These are phyloP conservation scores for Lerista edwardsae DNA, from an alignment of 2,797 vertebrate genomes.

Conservation along the genomic window DNA sequence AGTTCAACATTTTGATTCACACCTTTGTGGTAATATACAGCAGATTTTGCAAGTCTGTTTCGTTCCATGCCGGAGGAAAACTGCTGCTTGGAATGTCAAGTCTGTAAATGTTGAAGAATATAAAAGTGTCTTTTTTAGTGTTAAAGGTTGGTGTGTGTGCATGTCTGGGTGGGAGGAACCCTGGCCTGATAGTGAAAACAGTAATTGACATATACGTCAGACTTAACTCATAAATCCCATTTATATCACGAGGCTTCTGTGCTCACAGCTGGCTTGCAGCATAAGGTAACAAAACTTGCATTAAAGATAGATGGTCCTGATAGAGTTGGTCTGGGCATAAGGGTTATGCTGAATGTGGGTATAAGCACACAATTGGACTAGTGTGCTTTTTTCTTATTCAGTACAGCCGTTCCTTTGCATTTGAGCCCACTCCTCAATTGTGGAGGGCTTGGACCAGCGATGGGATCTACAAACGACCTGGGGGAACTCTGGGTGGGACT, in stretches of 20 bases:
- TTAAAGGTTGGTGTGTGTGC: background rate
- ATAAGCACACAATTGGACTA: no score
- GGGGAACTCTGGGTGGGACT: no score
- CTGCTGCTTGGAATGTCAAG: constrained; percentile 9
- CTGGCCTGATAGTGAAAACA: background rate
- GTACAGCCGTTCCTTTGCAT: no score
- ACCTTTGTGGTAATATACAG: constrained; percentile 30
- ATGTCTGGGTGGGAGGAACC: background rate
- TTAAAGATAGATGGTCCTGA: background rate
- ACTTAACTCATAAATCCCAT: background rate
- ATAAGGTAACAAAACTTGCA: background rate
- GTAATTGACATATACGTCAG: background rate
- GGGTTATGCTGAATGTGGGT: no score
- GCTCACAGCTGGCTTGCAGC: background rate
- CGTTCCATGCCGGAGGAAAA: background rate
- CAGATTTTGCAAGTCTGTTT: constrained; percentile 39
- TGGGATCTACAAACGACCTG: no score
- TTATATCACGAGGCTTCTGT: background rate
- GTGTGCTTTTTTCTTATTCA: no score
- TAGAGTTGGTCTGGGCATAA: background rate
- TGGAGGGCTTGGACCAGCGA: no score
- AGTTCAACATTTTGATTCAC: constrained; percentile 10
- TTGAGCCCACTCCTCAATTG: no score
- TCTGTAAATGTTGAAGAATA: background rate
- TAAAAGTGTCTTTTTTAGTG: background rate